Conservation (phyloP, 2,888 invertebrate species). For the Incurvaria masculella region DNA sequence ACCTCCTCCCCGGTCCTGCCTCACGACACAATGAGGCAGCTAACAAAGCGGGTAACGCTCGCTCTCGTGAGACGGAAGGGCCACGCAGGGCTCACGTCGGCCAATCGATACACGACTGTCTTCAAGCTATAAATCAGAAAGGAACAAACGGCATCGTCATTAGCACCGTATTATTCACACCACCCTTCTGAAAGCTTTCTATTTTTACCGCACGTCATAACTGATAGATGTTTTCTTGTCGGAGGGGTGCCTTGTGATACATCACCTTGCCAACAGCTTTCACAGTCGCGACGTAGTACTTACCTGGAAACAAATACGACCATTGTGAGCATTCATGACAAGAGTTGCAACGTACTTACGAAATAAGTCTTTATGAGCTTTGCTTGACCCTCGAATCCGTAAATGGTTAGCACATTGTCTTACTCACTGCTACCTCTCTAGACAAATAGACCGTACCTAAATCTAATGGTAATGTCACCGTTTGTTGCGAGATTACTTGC, state of each 20-base stretch:
- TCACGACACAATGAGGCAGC: no score
- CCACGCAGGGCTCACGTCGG: no score
- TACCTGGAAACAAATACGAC: not conserved
- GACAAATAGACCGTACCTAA: not conserved
- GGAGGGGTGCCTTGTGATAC: no score
- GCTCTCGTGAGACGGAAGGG: no score
- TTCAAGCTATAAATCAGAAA: not conserved
- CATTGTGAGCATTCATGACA: no score
- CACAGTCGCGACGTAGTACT: not conserved
- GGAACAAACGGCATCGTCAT: not conserved
- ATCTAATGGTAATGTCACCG: not conserved
- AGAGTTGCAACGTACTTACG: no score
- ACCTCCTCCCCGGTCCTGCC: no score
- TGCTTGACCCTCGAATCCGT: not conserved
- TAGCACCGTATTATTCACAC: not conserved
- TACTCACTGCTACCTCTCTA: not conserved
- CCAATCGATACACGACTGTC: no score
- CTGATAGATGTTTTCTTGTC: not conserved
- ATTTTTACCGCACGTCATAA: not conserved
- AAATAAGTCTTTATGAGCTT: no score
- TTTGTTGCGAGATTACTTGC: not conserved
- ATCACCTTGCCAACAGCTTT: not conserved
- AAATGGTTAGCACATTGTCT: not conserved
- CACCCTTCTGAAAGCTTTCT: not conserved
- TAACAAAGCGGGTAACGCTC: no score